Evolutionary conservation across 1,140 invertebrate genomes (phyloP), one percentile per base, ranked within the genome.

Genomic region (Aplysia californica): DNA sequence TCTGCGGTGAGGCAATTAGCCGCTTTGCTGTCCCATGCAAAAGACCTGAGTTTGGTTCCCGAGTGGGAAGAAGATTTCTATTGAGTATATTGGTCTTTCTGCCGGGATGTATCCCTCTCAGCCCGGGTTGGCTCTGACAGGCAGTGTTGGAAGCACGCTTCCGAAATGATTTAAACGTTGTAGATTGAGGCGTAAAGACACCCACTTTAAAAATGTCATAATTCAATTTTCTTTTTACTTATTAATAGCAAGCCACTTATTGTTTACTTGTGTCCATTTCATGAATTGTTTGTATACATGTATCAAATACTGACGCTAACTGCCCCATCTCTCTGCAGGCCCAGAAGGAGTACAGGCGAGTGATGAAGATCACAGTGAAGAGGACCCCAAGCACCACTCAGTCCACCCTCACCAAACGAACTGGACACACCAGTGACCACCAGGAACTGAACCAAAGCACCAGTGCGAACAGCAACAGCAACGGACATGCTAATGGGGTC

Each of bases 261-360:
- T 31, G n/a, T n/a, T 31, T 55, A 29, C n/a, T 50, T 6, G 55
- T 21, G 26, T 15, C 50, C 36, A 36, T 1, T 2, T 0, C n/a
- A n/a, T n/a, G n/a, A n/a, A n/a, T n/a, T n/a, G n/a, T n/a, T n/a
- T n/a, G n/a, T n/a, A n/a, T n/a, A n/a, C n/a, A n/a, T n/a, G n/a
- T n/a, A n/a, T 38, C 23, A 20, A 68, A 39, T 38, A 2, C 15
- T 35, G 3, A 55, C 33, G 0, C 3, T 70, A 6, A 5, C 5
- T 20, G 21, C 18, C 29, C 23, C 3, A 33, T 6, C 5, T n/a
- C 18, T 58, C 50, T 56, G 10, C 77, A 78, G 77, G 56, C 77
- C 4, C 77, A 72, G 70, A 78, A 78, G 36, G 77, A 78, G 65
- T 78, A 78, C 56, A 64, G 69, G 21, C 68, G 55, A 1, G 71